Evolutionary conservation across 2,113 vertebrate species (phyloP), one percentile per base, ranked within the genome.

Genomic region (Chlorodrepanis virens): DNA sequence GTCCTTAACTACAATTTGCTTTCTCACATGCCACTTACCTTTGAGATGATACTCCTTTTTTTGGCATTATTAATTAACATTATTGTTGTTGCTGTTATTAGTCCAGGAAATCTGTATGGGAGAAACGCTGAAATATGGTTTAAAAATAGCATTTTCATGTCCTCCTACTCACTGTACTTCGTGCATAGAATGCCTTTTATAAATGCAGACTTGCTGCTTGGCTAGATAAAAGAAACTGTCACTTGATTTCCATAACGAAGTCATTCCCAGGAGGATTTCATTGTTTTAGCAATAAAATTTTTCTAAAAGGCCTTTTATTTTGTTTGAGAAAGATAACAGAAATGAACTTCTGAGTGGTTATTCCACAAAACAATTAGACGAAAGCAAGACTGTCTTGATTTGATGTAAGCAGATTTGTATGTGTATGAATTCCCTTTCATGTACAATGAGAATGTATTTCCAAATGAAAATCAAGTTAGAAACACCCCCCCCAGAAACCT

Each of bases 271-370:
- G 97, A 97, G 97, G 84, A 96, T 97, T 96, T 94, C 76, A 97
- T 98, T 98, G 98, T 98, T 98, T 98, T 98, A 98, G 97, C 97
- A 98, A 97, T 98, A 98, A 96, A 95, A 91, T 98, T 97, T 97
- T 97, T 97, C 94, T 97, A 97, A 97, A 97, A 98, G 90, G 52
- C 84, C 95, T 97, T 96, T 96, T 98, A 97, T 98, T 98, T 98
- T 98, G 85, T 95, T 94, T 96, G 95, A 97, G 96, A 97, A 97
- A 97, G 96, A 96, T 96, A 98, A 97, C 93, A 97, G 94, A 93
- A 98, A 94, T 97, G 97, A 98, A 98, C 96, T 98, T 98, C 87
- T 86, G 94, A 96, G 94, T 89, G 94, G 95, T 93, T 97, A 96
- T 95, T 97, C 95, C 89, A 95, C 85, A 91, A 96, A 98, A 97